Evolutionary conservation across 2,113 vertebrate species (phyloP).

Genomic region (Chitala chitala): DNA sequence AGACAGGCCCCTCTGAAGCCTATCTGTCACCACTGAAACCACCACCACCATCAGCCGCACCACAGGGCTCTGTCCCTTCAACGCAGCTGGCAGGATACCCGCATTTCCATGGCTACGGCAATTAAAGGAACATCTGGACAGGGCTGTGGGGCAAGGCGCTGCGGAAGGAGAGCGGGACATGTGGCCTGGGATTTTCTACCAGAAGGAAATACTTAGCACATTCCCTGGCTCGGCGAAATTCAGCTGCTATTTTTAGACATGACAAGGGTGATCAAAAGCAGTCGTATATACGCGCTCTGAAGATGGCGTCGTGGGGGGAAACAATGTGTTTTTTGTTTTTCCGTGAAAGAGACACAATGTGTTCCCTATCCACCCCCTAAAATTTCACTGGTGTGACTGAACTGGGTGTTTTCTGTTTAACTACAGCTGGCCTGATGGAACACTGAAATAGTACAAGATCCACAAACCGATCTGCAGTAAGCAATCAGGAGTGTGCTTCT

Average conservation of each 20-base stretch:
- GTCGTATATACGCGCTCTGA: slow-evolving; percentile 58
- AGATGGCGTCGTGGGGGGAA: slow-evolving; percentile 44
- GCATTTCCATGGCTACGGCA: slow-evolving; percentile 45
- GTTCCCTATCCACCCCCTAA: slow-evolving; percentile 35
- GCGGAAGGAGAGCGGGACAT: slow-evolving; percentile 43
- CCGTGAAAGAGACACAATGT: slow-evolving; percentile 50
- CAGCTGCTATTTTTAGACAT: slow-evolving; percentile 67
- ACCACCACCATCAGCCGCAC: neutral
- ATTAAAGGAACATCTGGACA: slow-evolving; percentile 71
- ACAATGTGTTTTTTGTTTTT: slow-evolving; percentile 54
- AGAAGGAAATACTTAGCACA: slow-evolving; percentile 71
- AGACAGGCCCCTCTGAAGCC: slow-evolving; percentile 2
- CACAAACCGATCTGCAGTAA: neutral
- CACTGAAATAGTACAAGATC: neutral
- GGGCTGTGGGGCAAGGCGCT: slow-evolving; percentile 17
- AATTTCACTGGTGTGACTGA: slow-evolving; percentile 39
- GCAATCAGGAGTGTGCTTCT: neutral
- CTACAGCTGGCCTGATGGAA: neutral
- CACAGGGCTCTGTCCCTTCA: slow-evolving; percentile 29
- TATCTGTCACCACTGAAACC: neutral
- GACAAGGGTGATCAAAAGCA: slow-evolving; percentile 59
- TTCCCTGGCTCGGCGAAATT: slow-evolving; percentile 58
- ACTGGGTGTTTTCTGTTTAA: neutral
- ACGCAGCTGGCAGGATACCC: slow-evolving; percentile 30
- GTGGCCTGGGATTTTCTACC: slow-evolving; percentile 56